phyloP scores from a whole-genome alignment of 2,113 vertebrate genomes.

The Pluvianellus socialis region DNA sequence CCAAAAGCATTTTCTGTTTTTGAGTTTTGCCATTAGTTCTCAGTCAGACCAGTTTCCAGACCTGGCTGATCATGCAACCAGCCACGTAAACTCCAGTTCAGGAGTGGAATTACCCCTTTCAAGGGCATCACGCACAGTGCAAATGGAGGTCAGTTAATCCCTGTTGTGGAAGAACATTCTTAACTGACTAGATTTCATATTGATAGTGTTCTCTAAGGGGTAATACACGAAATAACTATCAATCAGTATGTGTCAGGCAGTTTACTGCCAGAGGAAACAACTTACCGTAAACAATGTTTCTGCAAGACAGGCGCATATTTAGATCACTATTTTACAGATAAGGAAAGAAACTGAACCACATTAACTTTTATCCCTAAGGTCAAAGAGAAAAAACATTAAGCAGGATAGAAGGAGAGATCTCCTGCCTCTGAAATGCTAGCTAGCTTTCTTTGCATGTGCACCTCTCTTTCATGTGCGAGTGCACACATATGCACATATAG shows the following conservation, averaged over 20 bases:
- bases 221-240: neutral
- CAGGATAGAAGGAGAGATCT: neutral
- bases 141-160: neutral
- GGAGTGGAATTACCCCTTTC: neutral
- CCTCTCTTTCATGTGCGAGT: neutral
- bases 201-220: neutral
- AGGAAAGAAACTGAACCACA: neutral
- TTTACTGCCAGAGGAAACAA: conserved; percentile 3
- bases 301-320: neutral
- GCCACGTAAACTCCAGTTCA: accelerated
- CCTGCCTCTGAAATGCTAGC: neutral
- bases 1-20: accelerated
- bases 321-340: neutral
- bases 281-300: neutral
- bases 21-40: neutral
- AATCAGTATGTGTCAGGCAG: neutral
- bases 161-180: neutral
- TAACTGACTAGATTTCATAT: neutral
- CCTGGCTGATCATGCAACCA: neutral
- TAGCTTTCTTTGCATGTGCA: neutral
- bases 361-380: neutral
- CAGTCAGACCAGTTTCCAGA: neutral
- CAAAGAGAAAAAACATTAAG: neutral
- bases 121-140: neutral
- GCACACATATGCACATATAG: neutral